Evolutionary conservation across 2,797 vertebrate genomes (phyloP).

Genomic region (Enteromius afrohamiltoni): DNA sequence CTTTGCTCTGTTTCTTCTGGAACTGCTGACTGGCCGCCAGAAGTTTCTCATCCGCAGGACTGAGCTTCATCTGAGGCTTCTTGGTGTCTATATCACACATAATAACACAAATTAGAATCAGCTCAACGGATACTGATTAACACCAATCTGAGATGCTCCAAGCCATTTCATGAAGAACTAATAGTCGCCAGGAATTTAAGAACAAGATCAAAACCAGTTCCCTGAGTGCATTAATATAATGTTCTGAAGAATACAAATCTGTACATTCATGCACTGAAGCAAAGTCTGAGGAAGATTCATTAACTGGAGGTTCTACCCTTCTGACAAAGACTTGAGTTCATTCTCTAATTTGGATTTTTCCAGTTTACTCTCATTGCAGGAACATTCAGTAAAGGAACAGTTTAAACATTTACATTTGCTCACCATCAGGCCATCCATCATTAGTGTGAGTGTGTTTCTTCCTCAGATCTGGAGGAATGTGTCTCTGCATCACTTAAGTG

Average conservation of each 20-base stretch:
- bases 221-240: not conserved
- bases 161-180: not conserved
- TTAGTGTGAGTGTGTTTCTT: not conserved
- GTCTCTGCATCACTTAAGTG: not conserved
- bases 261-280: not conserved
- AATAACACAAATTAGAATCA: not conserved
- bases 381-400: not conserved
- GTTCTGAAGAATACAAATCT: not conserved
- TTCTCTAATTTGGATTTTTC: not conserved
- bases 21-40: slow-evolving; percentile 91
- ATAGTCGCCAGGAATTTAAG: not conserved
- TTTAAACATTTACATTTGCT: not conserved
- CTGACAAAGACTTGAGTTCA: too few species aligned
- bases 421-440: too few species aligned
- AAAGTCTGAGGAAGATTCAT: not conserved
- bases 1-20: slow-evolving; percentile 95
- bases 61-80: slow-evolving; percentile 78
- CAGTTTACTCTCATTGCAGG: not conserved
- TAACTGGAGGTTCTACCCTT: not conserved
- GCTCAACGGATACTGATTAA: not conserved
- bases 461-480: not conserved
- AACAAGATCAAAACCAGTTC: not conserved
- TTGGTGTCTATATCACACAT: slow-evolving; percentile 77
- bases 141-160: not conserved
- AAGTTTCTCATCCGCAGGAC: slow-evolving; percentile 86